phyloP scores from a whole-genome alignment of 2,888 invertebrate species.

The Candidula unifasciata region DNA sequence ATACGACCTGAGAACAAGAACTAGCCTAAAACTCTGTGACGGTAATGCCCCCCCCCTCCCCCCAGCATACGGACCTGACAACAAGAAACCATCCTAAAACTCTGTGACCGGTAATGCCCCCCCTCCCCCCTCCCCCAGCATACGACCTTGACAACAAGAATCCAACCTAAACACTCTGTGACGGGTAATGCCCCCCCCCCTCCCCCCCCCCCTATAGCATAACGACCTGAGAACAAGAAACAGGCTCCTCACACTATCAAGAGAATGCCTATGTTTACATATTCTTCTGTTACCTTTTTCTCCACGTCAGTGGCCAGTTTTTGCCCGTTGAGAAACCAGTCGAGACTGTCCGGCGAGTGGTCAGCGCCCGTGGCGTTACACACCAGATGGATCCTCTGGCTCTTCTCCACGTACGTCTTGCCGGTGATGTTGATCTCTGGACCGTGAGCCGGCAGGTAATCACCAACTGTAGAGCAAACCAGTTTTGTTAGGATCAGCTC shows the following conservation, averaged over 20 bases:
- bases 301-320: conserved; percentile 61
- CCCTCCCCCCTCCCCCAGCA: too few relatives aligned
- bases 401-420: conserved; percentile 61
- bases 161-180: too few relatives aligned
- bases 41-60: too few relatives aligned
- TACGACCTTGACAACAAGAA: too few relatives aligned
- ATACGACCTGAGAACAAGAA: too few relatives aligned
- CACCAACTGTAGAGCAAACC: conserved; percentile 5
- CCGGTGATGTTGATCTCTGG: conserved; percentile 60
- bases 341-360: conserved; percentile 64
- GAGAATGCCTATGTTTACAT: not conserved
- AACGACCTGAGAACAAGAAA: not conserved
- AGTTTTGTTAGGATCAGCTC: too few relatives aligned
- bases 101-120: too few relatives aligned
- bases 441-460: not conserved
- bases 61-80: too few relatives aligned
- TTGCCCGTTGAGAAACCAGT: conserved; percentile 67
- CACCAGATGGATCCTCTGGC: conserved; percentile 59
- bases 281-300: conserved; percentile 53
- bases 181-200: too few relatives aligned
- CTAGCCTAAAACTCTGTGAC: too few relatives aligned
- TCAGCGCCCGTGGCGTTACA: conserved; percentile 70
- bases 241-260: not conserved
- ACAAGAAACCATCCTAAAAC: too few relatives aligned
- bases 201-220: too few relatives aligned